These are phyloP conservation scores for Blera fallax DNA, from an alignment of 2,888 invertebrate species.

Conservation along the genomic window DNA sequence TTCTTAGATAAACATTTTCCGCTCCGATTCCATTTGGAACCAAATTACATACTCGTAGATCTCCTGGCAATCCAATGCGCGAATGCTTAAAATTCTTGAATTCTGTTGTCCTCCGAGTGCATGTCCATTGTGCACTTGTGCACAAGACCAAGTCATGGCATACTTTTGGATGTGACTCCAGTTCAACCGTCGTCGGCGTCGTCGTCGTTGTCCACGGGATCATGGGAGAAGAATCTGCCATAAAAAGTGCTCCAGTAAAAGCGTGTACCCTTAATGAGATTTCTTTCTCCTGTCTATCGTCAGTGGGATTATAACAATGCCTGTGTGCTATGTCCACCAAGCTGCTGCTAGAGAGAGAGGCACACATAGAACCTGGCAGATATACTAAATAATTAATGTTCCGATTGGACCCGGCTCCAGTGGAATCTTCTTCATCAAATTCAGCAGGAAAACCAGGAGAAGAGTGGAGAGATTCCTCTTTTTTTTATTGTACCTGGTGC, in stretches of 20 bases:
- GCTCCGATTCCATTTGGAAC: conserved; percentile 14
- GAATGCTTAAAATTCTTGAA: conserved; percentile 51
- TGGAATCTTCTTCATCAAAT: conserved; percentile 67
- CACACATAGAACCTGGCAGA: conserved; percentile 31
- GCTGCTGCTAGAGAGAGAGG: neutral
- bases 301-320: conserved; percentile 40
- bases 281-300: conserved; percentile 29
- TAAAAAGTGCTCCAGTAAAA: conserved; percentile 55
- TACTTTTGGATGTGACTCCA: conserved; percentile 54
- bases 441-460: conserved; percentile 26
- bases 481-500: neutral
- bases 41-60: conserved; percentile 17
- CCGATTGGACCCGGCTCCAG: conserved; percentile 36
- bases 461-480: neutral
- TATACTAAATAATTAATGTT: conserved; percentile 69
- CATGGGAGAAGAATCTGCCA: conserved; percentile 53
- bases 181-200: neutral
- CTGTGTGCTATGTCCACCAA: conserved; percentile 1
- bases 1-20: conserved; percentile 41
- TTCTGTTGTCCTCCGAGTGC: conserved; percentile 25
- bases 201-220: conserved; percentile 23
- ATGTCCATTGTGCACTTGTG: conserved; percentile 45
- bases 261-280: conserved; percentile 58
- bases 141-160: conserved; percentile 36
- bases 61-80: conserved; percentile 18